Percentiles rank a stretch among this genome's conserved stretches.
These are phyloP conservation scores for Artemia franciscana DNA, from an alignment of 1,140 invertebrate species.

Conservation along the genomic window DNA sequence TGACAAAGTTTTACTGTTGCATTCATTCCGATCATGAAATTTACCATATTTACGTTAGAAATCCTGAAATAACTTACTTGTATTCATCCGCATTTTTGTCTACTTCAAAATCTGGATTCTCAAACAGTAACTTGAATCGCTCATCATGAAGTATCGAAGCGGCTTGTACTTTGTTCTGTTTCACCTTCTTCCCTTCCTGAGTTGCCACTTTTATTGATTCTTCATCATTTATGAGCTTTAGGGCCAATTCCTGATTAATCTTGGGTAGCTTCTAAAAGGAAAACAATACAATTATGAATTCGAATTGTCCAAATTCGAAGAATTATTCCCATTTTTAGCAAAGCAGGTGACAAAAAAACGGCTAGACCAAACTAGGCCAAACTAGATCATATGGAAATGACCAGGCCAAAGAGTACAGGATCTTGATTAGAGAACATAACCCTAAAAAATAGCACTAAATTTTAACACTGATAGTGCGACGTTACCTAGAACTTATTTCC, in stretches of 20 bases:
- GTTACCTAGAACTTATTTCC: too few relatives aligned
- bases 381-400: too few relatives aligned
- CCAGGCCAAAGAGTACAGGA: too few relatives aligned
- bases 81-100: slow-evolving; percentile 66
- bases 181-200: slow-evolving; percentile 28
- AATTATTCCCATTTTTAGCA: slow-evolving; percentile 15
- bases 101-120: slow-evolving; percentile 80
- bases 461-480: too few relatives aligned
- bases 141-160: slow-evolving; percentile 51
- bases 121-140: slow-evolving; percentile 70
- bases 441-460: too few relatives aligned
- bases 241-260: slow-evolving; percentile 61
- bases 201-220: slow-evolving; percentile 17
- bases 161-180: slow-evolving; percentile 25
- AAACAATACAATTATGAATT: background rate
- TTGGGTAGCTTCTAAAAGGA: slow-evolving; percentile 29
- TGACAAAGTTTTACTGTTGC: too few relatives aligned
- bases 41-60: too few relatives aligned
- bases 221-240: slow-evolving; percentile 47
- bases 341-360: background rate
- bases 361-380: slow-evolving; percentile 2
- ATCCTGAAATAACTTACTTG: slow-evolving; percentile 20
- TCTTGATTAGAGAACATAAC: too few relatives aligned
- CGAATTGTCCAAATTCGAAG: background rate
- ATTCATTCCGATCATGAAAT: too few relatives aligned